Evolutionary conservation across 2,797 vertebrate species (phyloP).

Genomic region (Anisognathus igniventris): DNA sequence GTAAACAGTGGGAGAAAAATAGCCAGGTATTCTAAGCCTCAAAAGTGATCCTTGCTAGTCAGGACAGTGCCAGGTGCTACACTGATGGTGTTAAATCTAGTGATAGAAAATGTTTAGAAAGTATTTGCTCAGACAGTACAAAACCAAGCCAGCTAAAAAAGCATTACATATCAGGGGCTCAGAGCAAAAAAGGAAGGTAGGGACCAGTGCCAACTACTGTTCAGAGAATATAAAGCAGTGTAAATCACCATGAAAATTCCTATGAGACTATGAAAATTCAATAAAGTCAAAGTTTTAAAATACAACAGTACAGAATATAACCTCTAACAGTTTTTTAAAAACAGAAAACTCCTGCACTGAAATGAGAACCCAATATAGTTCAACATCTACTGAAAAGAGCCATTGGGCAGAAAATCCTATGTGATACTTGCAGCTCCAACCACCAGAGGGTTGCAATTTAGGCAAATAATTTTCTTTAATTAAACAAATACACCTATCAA

Average conservation of each 20-base stretch:
- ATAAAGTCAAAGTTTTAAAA: not conserved
- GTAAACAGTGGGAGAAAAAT: not conserved
- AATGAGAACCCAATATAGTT: not conserved
- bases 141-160: not conserved
- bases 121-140: not conserved
- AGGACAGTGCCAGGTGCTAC: not conserved
- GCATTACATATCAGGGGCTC: not conserved
- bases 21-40: not conserved
- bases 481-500: not conserved
- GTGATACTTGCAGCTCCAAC: not conserved
- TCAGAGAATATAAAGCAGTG: not conserved
- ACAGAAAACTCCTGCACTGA: not conserved
- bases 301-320: not conserved
- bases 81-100: not conserved
- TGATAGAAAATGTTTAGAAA: not conserved
- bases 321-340: not conserved
- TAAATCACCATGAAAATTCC: not conserved
- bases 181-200: not conserved
- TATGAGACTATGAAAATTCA: not conserved
- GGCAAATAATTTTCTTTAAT: not conserved
- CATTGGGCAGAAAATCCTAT: not conserved
- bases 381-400: not conserved
- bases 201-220: not conserved
- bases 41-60: not conserved
- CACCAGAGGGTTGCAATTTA: not conserved